Percentiles rank a stretch among this genome's conserved stretches.
These are phyloP conservation scores for Beroe forskalii DNA, from an alignment of 37 sponge, comb jelly and placozoan genomes.

Conservation along the genomic window DNA sequence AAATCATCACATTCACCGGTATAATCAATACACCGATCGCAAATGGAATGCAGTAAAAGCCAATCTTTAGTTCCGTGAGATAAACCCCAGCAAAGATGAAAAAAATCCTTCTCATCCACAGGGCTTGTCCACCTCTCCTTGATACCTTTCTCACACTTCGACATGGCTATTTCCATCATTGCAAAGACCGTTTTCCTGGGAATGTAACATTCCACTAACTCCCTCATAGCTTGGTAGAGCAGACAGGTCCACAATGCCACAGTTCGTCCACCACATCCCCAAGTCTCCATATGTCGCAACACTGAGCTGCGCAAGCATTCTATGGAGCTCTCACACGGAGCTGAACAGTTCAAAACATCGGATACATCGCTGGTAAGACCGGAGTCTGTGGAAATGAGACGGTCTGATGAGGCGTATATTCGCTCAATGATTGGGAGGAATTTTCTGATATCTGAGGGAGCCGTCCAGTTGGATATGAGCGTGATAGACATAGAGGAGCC, in stretches of 20 bases:
- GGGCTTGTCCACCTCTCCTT: background rate
- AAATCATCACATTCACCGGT: no score
- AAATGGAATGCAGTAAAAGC: background rate
- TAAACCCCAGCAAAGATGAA: background rate
- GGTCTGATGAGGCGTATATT: background rate
- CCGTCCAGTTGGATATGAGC: background rate
- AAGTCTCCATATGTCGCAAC: background rate
- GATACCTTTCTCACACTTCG: background rate
- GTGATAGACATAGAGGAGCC: background rate
- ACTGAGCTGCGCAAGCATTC: background rate
- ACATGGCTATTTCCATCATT: background rate
- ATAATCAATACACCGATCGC: background rate
- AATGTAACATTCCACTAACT: background rate
- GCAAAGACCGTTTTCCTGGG: background rate
- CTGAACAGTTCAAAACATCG: background rate
- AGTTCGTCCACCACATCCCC: slow-evolving; percentile 6
- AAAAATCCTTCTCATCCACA: background rate
- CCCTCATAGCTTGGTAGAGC: background rate
- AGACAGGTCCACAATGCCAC: slow-evolving; percentile 30
- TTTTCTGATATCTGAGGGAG: background rate
- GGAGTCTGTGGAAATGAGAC: slow-evolving; percentile 12
- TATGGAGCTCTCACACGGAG: background rate
- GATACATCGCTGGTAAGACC: background rate
- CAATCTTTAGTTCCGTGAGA: background rate
- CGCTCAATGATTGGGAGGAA: slow-evolving; percentile 9